Percentiles rank a stretch among this genome's conserved stretches.
phyloP scores from a whole-genome alignment of 2,797 vertebrate species.

The Macropodus opercularis region DNA sequence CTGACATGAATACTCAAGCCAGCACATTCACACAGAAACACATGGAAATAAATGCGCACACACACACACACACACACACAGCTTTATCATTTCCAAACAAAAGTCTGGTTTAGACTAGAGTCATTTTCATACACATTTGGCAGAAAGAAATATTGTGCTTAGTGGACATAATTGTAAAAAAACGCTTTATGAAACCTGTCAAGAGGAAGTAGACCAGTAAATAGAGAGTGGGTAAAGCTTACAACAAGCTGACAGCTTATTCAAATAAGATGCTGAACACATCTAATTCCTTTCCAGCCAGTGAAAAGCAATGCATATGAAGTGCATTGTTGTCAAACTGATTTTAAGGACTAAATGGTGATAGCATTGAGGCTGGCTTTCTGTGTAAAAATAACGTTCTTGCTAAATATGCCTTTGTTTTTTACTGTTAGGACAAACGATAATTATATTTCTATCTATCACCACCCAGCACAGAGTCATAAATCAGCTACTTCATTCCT shows the following conservation, averaged over 20 bases:
- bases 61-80: slow-evolving; percentile 8
- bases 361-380: slow-evolving; percentile 12
- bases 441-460: slow-evolving; percentile 8
- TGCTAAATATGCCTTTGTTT: slow-evolving; percentile 14
- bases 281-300: slow-evolving; percentile 40
- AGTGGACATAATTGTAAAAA: slow-evolving; percentile 68
- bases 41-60: slow-evolving; percentile 17
- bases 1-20: slow-evolving; percentile 65
- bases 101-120: slow-evolving; percentile 51
- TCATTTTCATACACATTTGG: slow-evolving; percentile 43
- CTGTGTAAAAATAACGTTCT: not conserved
- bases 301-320: slow-evolving; percentile 37
- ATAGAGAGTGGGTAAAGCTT: slow-evolving; percentile 43
- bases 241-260: slow-evolving; percentile 62
- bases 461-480: slow-evolving; percentile 2
- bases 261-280: slow-evolving; percentile 66
- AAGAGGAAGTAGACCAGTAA: slow-evolving; percentile 53
- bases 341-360: slow-evolving; percentile 35
- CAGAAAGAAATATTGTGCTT: slow-evolving; percentile 60
- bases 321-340: slow-evolving; percentile 33
- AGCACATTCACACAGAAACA: slow-evolving; percentile 42
- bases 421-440: slow-evolving; percentile 7
- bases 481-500: slow-evolving; percentile 18
- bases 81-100: slow-evolving; percentile 62
- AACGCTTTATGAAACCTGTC: slow-evolving; percentile 61